These are phyloP conservation scores for Strigamia transsilvanica DNA, from an alignment of 2,888 invertebrate species.

Conservation along the genomic window DNA sequence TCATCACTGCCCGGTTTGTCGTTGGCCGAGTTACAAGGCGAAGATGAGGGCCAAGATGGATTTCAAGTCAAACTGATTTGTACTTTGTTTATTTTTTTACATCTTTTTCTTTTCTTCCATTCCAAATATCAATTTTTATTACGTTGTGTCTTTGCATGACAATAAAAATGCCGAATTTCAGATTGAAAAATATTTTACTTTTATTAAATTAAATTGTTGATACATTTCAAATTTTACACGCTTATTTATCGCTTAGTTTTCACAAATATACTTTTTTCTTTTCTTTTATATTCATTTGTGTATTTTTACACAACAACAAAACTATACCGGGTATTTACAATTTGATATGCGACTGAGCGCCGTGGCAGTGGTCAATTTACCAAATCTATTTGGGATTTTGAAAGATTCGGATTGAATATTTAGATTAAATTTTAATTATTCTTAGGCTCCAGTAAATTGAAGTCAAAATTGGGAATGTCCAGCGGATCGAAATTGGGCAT, in stretches of 20 bases:
- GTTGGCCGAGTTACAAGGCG: slow-evolving; percentile 67
- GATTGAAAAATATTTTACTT: slow-evolving; percentile 20
- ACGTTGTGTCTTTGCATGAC: slow-evolving; percentile 30
- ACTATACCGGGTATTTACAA: no score
- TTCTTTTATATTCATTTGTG: not conserved
- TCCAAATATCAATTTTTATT: slow-evolving; percentile 24
- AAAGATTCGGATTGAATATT: not conserved
- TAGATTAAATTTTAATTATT: not conserved
- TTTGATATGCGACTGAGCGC: no score
- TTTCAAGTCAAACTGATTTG: slow-evolving; percentile 12
- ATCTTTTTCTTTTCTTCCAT: slow-evolving; percentile 1
- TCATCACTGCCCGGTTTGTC: slow-evolving; percentile 68
- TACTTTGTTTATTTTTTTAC: not conserved
- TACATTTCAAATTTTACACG: not conserved
- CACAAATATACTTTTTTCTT: not conserved
- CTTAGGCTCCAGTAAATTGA: slow-evolving; percentile 58
- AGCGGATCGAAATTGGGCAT: slow-evolving; percentile 72
- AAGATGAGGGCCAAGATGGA: slow-evolving; percentile 20
- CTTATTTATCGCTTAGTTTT: not conserved
- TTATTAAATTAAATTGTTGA: slow-evolving; percentile 14
- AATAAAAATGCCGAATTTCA: slow-evolving; percentile 33
- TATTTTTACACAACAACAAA: not conserved
- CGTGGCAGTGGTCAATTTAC: no score
- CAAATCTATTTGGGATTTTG: no score
- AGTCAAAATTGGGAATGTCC: slow-evolving; percentile 73